Base-by-base conservation (phyloP, 2,113 vertebrate genomes). In the Epinephelus cyanopodus region DNA sequence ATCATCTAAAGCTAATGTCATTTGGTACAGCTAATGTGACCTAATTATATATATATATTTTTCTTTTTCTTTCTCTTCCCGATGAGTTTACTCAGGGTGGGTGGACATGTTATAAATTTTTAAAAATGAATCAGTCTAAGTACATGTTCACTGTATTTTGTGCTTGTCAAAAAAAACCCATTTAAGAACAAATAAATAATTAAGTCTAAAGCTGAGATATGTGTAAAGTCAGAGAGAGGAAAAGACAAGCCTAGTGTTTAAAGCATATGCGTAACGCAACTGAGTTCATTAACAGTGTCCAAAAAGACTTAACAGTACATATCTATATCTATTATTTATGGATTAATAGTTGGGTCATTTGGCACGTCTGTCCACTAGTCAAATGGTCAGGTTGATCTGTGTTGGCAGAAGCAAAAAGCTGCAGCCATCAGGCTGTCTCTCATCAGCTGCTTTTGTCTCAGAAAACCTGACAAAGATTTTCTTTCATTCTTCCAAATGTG, bases 381-480 rank as follows among this genome's bases (percentile, higher is more conserved):
- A 37, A 17, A 53, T 12, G 72, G 18, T 66, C 6, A 1, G 2
- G 13, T 74, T 29, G 56, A 23, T 50, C 15, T 65, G 4, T 47
- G 56, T 1, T 57, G 54, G 62, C 29, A 60, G 45, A 33, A 23
- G 18, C 18, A 9, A 80, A 10, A 2, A 58, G 47, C 45, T 21
- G 52, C 61, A 60, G 29, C 25, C 50, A 5, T 45, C 17, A 6
- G 74, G 1, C 25, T 17, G 1, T 53, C 15, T 64, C 33, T 29
- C 17, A 18, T 29, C 66, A 63, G 37, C 48, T 56, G 58, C 50
- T 61, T 73, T 25, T 48, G 61, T 58, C 57, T 66, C 15, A 56
- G 3, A 19, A 6, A 15, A 70, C 15, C 17, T 53, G 45, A 9
- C 42, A 45, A 57, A 3, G 25, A 29, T 33, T 63, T 62, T 23